Evolutionary conservation across 2,888 invertebrate genomes (phyloP).

Genomic region (Drosophila peninsularis): DNA sequence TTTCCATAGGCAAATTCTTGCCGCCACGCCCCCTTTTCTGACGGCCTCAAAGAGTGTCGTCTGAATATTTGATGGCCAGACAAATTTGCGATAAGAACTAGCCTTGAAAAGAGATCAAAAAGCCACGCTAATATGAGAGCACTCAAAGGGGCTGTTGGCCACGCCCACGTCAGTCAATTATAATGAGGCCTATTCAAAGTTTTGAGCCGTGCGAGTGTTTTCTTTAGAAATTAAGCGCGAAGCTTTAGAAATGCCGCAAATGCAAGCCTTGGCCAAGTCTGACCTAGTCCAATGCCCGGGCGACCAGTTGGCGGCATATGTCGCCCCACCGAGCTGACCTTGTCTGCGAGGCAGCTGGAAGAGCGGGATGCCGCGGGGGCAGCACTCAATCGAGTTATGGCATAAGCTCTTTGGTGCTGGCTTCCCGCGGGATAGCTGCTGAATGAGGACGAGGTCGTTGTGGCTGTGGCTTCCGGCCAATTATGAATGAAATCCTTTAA

Average conservation of each 20-base stretch:
- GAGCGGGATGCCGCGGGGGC: background rate
- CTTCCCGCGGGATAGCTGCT: conserved; percentile 52
- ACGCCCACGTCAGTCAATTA: conserved; percentile 12
- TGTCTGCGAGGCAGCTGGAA: background rate
- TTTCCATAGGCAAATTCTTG: too few relatives aligned
- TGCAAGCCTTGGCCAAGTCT: conserved; percentile 13
- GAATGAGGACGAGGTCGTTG: conserved; percentile 64
- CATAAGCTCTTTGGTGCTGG: conserved; percentile 18
- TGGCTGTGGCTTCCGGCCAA: conserved; percentile 59
- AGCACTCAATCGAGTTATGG: conserved; percentile 26
- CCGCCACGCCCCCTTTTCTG: background rate
- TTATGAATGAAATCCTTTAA: conserved; percentile 74
- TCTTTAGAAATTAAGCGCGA: background rate
- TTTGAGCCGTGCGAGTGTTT: background rate
- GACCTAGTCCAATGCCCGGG: conserved; percentile 24
- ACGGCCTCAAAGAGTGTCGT: background rate
- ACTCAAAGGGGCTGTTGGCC: background rate
- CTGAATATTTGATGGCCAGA: background rate
- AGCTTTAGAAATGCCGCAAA: background rate
- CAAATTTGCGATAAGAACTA: background rate
- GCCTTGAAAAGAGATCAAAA: conserved; percentile 3
- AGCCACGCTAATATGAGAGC: background rate
- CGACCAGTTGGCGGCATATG: conserved; percentile 11
- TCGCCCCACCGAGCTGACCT: conserved; percentile 10
- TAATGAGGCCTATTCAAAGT: conserved; percentile 1